A percentile compares a stretch with the other conserved stretches of the same genome.
phyloP scores from a whole-genome alignment of 2,797 vertebrate genomes.

The Gymnoscopelus braueri region DNA sequence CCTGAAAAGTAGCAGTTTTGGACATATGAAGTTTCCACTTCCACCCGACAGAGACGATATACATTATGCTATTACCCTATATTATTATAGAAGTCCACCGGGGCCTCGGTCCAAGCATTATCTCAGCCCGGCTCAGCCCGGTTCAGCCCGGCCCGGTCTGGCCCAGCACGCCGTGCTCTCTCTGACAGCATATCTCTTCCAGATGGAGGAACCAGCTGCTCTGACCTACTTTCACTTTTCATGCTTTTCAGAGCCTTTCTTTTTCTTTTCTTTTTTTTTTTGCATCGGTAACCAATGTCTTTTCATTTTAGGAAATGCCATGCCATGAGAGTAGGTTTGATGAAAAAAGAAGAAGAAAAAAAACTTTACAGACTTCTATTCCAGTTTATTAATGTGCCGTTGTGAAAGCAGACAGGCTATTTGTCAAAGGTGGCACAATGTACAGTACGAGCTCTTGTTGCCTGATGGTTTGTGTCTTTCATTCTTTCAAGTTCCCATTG shows the following conservation, averaged over 20 bases:
- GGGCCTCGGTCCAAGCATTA: slow-evolving; percentile 48
- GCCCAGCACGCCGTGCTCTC: neutral
- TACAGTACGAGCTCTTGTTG: slow-evolving; percentile 11
- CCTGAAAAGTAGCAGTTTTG: no score
- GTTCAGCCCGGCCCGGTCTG: neutral
- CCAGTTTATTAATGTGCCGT: no score
- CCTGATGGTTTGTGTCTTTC: slow-evolving; percentile 15
- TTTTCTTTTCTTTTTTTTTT: neutral
- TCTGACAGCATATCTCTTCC: slow-evolving; percentile 54
- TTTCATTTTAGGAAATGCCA: slow-evolving; percentile 27
- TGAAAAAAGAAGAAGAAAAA: neutral
- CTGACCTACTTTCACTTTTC: slow-evolving; percentile 44
- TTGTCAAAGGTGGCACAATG: neutral
- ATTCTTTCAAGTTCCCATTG: slow-evolving; percentile 20
- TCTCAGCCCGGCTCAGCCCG: slow-evolving; percentile 47
- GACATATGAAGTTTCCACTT: no score
- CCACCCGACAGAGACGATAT: no score
- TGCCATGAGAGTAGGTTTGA: slow-evolving; percentile 6
- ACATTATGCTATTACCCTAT: no score
- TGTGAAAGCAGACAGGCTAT: neutral
- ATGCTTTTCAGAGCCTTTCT: slow-evolving; percentile 18
- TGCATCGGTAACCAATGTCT: slow-evolving; percentile 1
- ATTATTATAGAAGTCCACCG: slow-evolving; percentile 37
- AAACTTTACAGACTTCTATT: no score
- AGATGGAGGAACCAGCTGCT: slow-evolving; percentile 64